These are phyloP conservation scores for Grammomys dolichurus DNA, from an alignment of 2,113 vertebrate species.

Conservation along the genomic window DNA sequence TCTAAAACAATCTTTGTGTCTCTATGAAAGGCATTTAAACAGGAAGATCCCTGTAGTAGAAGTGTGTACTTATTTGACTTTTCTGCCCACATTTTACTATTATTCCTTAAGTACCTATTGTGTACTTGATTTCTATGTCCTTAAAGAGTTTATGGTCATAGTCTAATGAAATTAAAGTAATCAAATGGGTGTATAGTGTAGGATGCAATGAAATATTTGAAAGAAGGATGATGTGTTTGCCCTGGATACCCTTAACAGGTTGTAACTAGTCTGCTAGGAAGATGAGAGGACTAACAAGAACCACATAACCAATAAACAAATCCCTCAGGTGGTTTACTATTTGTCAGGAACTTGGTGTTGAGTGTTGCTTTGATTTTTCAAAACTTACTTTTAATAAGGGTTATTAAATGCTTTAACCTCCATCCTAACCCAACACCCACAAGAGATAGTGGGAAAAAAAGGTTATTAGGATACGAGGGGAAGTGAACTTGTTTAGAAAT, in stretches of 20 bases:
- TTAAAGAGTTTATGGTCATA: not conserved
- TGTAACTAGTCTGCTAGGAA: not conserved
- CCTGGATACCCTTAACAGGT: not conserved
- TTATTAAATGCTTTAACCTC: no score
- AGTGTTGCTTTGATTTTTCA: no score
- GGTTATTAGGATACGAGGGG: no score
- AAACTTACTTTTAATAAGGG: no score
- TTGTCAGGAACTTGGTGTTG: not conserved
- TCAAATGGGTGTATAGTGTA: not conserved
- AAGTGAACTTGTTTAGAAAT: no score
- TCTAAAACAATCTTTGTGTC: conserved; percentile 34
- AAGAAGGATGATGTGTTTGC: not conserved
- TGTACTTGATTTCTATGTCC: not conserved
- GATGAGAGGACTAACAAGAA: not conserved
- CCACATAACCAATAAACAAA: not conserved
- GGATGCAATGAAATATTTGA: not conserved
- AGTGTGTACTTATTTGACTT: not conserved
- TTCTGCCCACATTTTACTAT: conserved; percentile 12
- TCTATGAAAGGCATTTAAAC: conserved; percentile 7
- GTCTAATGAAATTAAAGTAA: conserved; percentile 6
- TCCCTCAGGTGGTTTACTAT: not conserved
- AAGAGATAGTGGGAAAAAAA: no score
- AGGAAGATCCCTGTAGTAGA: not conserved
- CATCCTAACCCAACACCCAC: no score
- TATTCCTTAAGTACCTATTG: not conserved